Base-by-base conservation (phyloP, 2,888 invertebrate genomes). In the Acanthococcus lagerstroemiae region DNA sequence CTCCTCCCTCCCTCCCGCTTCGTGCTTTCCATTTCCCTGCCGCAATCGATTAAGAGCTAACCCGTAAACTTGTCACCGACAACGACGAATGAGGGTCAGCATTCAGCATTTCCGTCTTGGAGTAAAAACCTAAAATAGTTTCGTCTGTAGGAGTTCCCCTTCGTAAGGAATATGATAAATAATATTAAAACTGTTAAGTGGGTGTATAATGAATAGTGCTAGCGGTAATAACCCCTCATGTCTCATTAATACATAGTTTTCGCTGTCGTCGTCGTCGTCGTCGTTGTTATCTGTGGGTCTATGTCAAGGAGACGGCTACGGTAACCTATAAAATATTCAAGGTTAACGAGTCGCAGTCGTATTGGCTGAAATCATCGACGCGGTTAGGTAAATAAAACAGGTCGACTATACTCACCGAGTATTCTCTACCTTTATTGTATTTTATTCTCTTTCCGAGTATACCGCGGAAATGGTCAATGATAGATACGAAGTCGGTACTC, bases 171-270 rank as follows among this genome's bases (percentile, higher is more conserved):
- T 30, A 63, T 37, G 63, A 54, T 63, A 63, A 63, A 63, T 19
- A 54, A 54, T 22, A n/a, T n/a, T 44, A 45, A 63, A 54, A 63
- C 54, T 26, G 44, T 63, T 54, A 54, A 63, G 63, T 63, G 63
- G 63, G 63, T 63, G 63, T 63, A 63, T 52, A 52, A 54, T 44
- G 54, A 63, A 54, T 50, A 63, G 54, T 63, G 63, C 63, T 63
- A 54, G 63, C 63, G 63, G 63, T 63, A 63, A 63, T 63, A 63
- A 63, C 63, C 63, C 54, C 63, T 63, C 63, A 54, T 63, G 63
- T 63, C 63, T 37, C 63, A 63, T 63, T 63, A 63, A 52, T 48
- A 63, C 54, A n/a, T n/a, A n/a, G n/a, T n/a, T n/a, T n/a, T n/a
- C n/a, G n/a, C n/a, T n/a, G n/a, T n/a, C n/a, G n/a, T n/a, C n/a